phyloP scores from a whole-genome alignment of 2,113 vertebrate species.

The Rissa tridactyla region DNA sequence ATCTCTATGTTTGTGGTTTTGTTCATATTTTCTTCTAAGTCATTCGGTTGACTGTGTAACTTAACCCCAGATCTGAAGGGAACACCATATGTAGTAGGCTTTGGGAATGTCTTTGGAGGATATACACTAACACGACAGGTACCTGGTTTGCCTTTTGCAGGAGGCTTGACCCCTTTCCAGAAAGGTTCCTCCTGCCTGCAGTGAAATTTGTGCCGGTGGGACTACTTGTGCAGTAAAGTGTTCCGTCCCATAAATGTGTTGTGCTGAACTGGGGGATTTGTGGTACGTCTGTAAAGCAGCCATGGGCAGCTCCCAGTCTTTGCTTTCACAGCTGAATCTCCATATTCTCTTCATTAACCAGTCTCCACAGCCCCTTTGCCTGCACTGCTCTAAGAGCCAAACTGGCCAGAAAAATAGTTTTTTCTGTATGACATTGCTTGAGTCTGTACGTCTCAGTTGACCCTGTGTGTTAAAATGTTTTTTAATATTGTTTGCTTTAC shows the following conservation, averaged over 20 bases:
- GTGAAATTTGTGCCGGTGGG: not conserved
- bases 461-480: not conserved
- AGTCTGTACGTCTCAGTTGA: not conserved
- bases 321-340: not conserved
- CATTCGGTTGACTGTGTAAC: not conserved
- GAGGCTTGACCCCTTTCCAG: not conserved
- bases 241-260: fast-evolving
- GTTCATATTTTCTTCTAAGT: not conserved
- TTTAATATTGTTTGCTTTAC: not conserved
- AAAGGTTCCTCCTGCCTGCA: not conserved
- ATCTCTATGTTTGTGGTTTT: not conserved
- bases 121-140: not conserved
- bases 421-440: not conserved
- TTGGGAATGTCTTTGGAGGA: not conserved
- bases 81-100: fast-evolving
- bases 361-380: not conserved
- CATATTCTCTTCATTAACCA: not conserved
- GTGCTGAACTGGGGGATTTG: not conserved
- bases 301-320: not conserved
- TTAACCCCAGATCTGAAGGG: not conserved
- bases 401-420: not conserved
- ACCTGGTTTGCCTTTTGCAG: not conserved
- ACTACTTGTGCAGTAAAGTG: fast-evolving
- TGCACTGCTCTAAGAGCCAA: not conserved
- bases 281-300: not conserved